Evolutionary conservation across 2,888 invertebrate species (phyloP).

Genomic region (Pseudanteris insignis): DNA sequence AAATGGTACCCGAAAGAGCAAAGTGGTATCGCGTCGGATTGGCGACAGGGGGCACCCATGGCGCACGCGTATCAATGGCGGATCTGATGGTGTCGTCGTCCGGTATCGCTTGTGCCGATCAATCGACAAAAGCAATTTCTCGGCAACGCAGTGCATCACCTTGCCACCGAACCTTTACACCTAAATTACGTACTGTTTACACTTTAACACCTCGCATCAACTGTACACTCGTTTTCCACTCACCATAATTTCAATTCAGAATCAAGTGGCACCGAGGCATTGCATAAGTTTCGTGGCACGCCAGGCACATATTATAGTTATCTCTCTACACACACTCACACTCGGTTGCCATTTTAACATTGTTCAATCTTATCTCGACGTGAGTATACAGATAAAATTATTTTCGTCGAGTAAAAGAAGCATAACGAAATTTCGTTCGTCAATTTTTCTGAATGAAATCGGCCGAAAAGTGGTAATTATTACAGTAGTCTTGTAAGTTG

Average conservation of each 20-base stretch:
- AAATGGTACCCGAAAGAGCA: no score
- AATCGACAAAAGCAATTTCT: conserved; percentile 26
- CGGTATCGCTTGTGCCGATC: conserved; percentile 20
- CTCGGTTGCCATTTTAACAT: conserved; percentile 31
- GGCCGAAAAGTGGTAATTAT: no score
- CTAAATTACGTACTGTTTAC: conserved; percentile 19
- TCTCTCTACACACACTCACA: conserved; percentile 29
- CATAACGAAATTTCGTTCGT: background rate
- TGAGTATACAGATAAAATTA: conserved; percentile 36
- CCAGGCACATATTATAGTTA: conserved; percentile 34
- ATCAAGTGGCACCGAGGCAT: conserved; percentile 13
- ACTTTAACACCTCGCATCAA: conserved; percentile 32
- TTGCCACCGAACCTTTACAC: conserved; percentile 9
- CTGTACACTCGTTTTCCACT: conserved; percentile 6
- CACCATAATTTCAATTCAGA: conserved; percentile 23
- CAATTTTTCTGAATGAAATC: no score
- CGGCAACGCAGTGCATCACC: conserved; percentile 25
- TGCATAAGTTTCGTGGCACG: conserved; percentile 29
- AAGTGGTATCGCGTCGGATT: no score
- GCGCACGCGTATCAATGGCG: conserved; percentile 39
- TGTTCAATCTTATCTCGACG: conserved; percentile 33
- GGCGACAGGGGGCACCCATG: conserved; percentile 24
- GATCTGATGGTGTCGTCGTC: conserved; percentile 31
- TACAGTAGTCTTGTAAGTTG: no score
- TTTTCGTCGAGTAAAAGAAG: conserved; percentile 1